phyloP scores from a whole-genome alignment of 2,113 vertebrate species.

The Dasyornis broadbenti region DNA sequence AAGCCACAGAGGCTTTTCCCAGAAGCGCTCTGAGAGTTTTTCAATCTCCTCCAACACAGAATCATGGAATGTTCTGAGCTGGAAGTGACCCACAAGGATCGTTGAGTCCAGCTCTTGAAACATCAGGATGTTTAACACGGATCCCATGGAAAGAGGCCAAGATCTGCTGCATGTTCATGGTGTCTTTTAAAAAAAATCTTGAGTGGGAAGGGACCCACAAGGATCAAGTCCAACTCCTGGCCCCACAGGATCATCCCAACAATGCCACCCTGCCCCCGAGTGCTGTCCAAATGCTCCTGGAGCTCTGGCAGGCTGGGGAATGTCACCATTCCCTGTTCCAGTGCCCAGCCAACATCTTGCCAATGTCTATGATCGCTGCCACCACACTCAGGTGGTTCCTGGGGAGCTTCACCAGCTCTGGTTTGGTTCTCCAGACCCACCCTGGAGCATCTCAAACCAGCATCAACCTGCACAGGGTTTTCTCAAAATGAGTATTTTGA shows the following conservation, averaged over 20 bases:
- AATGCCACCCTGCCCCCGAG: neutral
- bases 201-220: neutral
- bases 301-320: neutral
- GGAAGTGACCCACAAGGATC: neutral
- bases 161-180: neutral
- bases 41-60: neutral
- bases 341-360: neutral
- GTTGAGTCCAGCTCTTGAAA: neutral
- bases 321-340: neutral
- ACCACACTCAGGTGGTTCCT: neutral
- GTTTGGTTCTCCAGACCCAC: neutral
- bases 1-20: neutral
- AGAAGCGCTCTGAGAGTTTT: neutral
- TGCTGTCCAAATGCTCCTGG: neutral
- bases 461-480: neutral
- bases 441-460: neutral
- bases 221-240: neutral
- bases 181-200: neutral
- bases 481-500: neutral
- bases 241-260: neutral
- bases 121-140: neutral
- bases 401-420: neutral
- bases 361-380: neutral
- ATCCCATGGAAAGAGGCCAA: neutral
- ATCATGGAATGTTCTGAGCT: neutral